Conservation (phyloP, 2,113 vertebrate genomes). For the Nerophis ophidion region DNA sequence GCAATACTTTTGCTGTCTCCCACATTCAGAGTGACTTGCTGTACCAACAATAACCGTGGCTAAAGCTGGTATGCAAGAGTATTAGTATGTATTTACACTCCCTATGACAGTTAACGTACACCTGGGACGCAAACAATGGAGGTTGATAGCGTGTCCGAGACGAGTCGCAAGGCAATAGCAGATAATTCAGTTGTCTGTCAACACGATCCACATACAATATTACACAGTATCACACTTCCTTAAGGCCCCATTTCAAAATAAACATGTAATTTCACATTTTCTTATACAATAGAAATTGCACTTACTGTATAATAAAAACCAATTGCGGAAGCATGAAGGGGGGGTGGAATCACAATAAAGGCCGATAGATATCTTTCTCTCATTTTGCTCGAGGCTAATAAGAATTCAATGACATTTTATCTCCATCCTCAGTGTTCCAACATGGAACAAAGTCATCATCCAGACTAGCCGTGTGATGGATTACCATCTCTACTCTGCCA, state of each 20-base stretch:
- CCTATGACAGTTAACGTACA: conserved; percentile 30
- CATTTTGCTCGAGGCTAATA: not conserved
- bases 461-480: conserved; percentile 20
- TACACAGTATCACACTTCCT: conserved; percentile 31
- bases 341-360: not conserved
- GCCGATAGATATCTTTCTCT: not conserved
- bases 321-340: conserved; percentile 7
- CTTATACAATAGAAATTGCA: conserved; percentile 26
- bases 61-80: conserved; percentile 52
- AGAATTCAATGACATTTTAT: conserved; percentile 6
- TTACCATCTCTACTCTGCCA: conserved; percentile 12
- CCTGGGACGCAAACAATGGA: conserved; percentile 42
- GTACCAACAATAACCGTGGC: conserved; percentile 29
- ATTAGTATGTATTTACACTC: conserved; percentile 39
- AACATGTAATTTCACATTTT: conserved; percentile 4
- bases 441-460: conserved; percentile 50
- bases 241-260: conserved; percentile 51
- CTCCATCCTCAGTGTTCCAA: conserved; percentile 46
- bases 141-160: conserved; percentile 15
- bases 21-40: conserved; percentile 56
- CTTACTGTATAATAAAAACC: conserved; percentile 4
- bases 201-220: not conserved
- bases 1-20: conserved; percentile 40
- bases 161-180: conserved; percentile 20
- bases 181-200: conserved; percentile 11